Percentiles rank a stretch among this genome's conserved stretches.
Conservation (phyloP, 1,140 invertebrate genomes). For the Lamellibrachia luymesi region DNA sequence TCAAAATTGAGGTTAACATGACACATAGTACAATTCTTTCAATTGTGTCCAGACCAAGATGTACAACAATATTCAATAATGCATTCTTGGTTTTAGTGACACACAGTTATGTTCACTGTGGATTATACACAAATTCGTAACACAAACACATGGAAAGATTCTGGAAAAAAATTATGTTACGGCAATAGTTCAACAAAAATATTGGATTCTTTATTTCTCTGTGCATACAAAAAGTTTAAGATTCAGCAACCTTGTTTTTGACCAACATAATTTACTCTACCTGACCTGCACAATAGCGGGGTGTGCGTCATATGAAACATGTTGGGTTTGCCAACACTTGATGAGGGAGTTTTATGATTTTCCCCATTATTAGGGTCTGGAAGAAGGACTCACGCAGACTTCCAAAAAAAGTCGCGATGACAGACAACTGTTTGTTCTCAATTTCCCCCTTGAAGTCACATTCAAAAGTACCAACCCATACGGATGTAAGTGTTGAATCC, state of each 20-base stretch:
- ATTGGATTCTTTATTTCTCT: neutral
- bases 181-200: neutral
- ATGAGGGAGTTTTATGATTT: neutral
- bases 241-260: neutral
- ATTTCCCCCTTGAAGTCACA: slow-evolving; percentile 75
- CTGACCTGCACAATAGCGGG: neutral
- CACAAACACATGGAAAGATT: too few relatives aligned
- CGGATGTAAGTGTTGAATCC: slow-evolving; percentile 66
- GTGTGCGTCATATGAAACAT: neutral
- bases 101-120: neutral
- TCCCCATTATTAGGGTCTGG: slow-evolving; percentile 64
- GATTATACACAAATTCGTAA: neutral
- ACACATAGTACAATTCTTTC: neutral
- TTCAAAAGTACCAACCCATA: slow-evolving; percentile 76
- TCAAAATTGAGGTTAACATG: neutral
- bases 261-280: neutral
- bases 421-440: slow-evolving; percentile 68
- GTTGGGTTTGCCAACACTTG: neutral
- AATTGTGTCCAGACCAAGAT: neutral
- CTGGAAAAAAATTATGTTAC: too few relatives aligned
- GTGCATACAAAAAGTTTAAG: neutral
- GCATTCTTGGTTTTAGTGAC: neutral
- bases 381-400: slow-evolving; percentile 75
- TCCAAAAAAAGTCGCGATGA: slow-evolving; percentile 67
- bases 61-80: neutral